Conservation (phyloP, 2,888 invertebrate species). For the Trichogramma evanescens region DNA sequence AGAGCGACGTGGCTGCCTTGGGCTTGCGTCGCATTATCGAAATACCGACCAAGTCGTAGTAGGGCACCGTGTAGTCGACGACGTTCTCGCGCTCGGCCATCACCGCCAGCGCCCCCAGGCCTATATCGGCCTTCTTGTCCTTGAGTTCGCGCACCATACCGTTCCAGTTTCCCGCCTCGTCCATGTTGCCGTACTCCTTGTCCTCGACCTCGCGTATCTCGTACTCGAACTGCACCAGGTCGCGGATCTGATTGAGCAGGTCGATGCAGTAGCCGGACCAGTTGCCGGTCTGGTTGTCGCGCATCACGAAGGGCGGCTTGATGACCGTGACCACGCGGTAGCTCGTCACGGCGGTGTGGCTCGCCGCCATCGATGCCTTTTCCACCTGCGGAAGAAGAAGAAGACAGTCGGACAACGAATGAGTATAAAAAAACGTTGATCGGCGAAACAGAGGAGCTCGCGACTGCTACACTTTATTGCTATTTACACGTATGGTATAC, state of each 20-base stretch:
- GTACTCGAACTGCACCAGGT: conserved; percentile 82
- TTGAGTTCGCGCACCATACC: conserved; percentile 75
- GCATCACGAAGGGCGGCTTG: conserved; percentile 79
- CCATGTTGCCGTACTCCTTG: conserved; percentile 82
- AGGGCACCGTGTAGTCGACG: conserved; percentile 96
- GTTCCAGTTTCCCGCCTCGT: conserved; percentile 78
- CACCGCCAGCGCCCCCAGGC: conserved; percentile 86
- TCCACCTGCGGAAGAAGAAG: conserved; percentile 22
- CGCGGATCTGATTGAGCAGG: conserved; percentile 78
- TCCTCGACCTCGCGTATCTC: conserved; percentile 77
- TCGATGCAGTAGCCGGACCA: conserved; percentile 87
- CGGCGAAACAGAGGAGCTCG: neutral
- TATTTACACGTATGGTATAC: too few species aligned
- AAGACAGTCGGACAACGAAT: neutral
- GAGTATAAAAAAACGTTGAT: neutral
- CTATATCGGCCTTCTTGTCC: conserved; percentile 87
- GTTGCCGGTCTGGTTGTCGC: conserved; percentile 52
- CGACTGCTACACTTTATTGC: neutral
- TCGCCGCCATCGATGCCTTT: conserved; percentile 51
- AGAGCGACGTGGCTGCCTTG: conserved; percentile 81
- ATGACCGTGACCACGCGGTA: conserved; percentile 80
- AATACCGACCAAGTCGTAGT: conserved; percentile 95
- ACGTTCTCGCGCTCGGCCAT: conserved; percentile 97
- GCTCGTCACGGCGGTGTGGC: conserved; percentile 73
- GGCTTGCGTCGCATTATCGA: conserved; percentile 93